Conservation (phyloP, 64 coral and sea anemone genomes). For the Hydrozoanthus tunicans region DNA sequence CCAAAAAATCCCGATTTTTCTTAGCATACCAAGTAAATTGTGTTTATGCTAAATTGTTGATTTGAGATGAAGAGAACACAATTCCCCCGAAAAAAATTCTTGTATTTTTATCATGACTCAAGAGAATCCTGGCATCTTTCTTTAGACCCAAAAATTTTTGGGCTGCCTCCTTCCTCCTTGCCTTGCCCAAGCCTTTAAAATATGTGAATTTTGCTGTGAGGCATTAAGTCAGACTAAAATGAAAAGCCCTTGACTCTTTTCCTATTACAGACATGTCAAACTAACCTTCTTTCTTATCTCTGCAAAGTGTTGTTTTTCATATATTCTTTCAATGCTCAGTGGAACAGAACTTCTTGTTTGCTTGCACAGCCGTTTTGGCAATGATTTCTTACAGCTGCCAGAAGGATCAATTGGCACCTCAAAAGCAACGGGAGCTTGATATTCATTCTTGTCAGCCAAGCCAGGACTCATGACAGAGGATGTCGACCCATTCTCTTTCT, state of each 20-base stretch:
- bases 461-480: not conserved
- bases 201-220: too few relatives aligned
- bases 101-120: too few relatives aligned
- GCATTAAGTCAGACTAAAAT: not conserved
- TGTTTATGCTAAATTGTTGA: too few relatives aligned
- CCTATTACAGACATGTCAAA: not conserved
- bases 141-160: too few relatives aligned
- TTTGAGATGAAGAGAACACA: too few relatives aligned
- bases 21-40: too few relatives aligned
- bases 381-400: not conserved
- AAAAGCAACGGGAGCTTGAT: conserved; percentile 32
- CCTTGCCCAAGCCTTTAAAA: too few relatives aligned
- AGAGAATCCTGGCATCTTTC: too few relatives aligned
- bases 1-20: too few relatives aligned
- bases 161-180: too few relatives aligned
- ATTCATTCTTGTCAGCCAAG: not conserved
- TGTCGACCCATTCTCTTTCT: conserved; percentile 32
- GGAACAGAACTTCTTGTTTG: not conserved
- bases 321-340: conserved; percentile 43
- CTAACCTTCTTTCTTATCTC: conserved; percentile 53
- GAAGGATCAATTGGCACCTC: conserved; percentile 18
- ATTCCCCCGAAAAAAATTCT: too few relatives aligned
- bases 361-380: conserved; percentile 39
- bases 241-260: not conserved
- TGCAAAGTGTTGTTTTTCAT: conserved; percentile 37